These are phyloP conservation scores for Pachycephus smyrnensis DNA, from an alignment of 2,888 invertebrate species.

Conservation along the genomic window DNA sequence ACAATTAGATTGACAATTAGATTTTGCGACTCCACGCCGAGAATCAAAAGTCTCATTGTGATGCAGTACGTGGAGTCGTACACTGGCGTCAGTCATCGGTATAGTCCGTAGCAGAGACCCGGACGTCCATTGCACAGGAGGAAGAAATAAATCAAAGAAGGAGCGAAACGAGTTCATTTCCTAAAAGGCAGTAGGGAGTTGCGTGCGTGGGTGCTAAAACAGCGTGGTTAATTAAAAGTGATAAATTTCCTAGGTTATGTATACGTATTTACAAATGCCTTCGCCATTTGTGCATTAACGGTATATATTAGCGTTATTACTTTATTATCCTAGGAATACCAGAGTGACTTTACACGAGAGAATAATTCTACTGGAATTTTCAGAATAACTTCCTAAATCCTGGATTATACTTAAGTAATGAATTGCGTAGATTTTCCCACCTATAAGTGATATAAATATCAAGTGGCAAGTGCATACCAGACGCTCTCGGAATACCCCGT, in stretches of 20 bases:
- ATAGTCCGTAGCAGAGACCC: neutral
- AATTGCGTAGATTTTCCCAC: slow-evolving; percentile 1
- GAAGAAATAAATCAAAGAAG: slow-evolving; percentile 4
- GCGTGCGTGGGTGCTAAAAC: slow-evolving; percentile 15
- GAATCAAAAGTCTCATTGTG: no score
- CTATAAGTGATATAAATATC: slow-evolving; percentile 52
- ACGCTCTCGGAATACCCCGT: slow-evolving; percentile 51
- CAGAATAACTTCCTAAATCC: neutral
- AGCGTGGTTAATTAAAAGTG: slow-evolving; percentile 16
- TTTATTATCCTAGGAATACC: neutral
- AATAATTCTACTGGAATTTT: neutral
- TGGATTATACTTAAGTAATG: neutral
- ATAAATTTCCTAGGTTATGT: slow-evolving; percentile 15
- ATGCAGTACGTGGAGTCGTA: no score
- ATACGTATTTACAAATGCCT: neutral
- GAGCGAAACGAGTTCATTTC: slow-evolving; percentile 15
- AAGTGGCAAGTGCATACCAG: slow-evolving; percentile 53
- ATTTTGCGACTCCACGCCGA: no score
- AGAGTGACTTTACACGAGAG: neutral
- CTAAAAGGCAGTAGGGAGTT: slow-evolving; percentile 11
- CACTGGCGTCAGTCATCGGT: neutral
- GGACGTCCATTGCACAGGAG: neutral
- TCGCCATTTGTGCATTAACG: neutral
- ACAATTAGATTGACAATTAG: no score
- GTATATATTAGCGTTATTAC: neutral